phyloP scores from a whole-genome alignment of 1,140 invertebrate species.

The Brevipalpus yothersi region DNA sequence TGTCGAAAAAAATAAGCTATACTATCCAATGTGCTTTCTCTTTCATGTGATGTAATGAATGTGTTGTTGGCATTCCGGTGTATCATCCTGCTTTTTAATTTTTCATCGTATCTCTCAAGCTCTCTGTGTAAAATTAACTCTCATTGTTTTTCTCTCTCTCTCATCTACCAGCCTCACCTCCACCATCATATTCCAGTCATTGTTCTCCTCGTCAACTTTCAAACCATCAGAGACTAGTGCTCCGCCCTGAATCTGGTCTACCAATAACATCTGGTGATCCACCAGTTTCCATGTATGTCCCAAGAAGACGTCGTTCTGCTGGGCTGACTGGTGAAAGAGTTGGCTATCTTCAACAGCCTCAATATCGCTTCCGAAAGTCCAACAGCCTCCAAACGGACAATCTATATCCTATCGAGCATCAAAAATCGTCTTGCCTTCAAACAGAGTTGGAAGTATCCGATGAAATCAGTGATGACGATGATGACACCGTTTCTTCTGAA shows the following conservation, averaged over 20 bases:
- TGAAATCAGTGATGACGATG: slow-evolving; percentile 1
- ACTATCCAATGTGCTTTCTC: no score
- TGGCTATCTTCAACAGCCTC: slow-evolving; percentile 7
- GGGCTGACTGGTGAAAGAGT: slow-evolving; percentile 1
- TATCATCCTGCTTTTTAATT: no score
- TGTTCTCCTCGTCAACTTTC: slow-evolving; percentile 7
- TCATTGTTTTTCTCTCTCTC: no score
- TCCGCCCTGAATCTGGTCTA: background rate
- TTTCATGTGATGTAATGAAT: slow-evolving; percentile 17
- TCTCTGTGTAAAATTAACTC: no score
- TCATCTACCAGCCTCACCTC: slow-evolving; percentile 8
- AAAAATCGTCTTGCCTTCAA: slow-evolving; percentile 8
- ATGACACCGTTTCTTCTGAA: slow-evolving; percentile 14
- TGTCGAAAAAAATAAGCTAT: no score
- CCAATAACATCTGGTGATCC: background rate
- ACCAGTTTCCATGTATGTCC: slow-evolving; percentile 10
- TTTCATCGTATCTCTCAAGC: no score
- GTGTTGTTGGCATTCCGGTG: slow-evolving; percentile 12
- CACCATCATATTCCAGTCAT: slow-evolving; percentile 12
- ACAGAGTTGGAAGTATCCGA: slow-evolving; percentile 11
- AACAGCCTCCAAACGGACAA: slow-evolving; percentile 18
- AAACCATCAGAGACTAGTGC: slow-evolving; percentile 1
- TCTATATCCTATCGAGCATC: slow-evolving; percentile 6
- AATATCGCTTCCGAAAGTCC: slow-evolving; percentile 19
- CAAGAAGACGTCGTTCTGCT: slow-evolving; percentile 11